Evolutionary conservation across 30 jellyfish, hydroid and myxozoan species (phyloP).

Genomic region (Aurelia coerulea): DNA sequence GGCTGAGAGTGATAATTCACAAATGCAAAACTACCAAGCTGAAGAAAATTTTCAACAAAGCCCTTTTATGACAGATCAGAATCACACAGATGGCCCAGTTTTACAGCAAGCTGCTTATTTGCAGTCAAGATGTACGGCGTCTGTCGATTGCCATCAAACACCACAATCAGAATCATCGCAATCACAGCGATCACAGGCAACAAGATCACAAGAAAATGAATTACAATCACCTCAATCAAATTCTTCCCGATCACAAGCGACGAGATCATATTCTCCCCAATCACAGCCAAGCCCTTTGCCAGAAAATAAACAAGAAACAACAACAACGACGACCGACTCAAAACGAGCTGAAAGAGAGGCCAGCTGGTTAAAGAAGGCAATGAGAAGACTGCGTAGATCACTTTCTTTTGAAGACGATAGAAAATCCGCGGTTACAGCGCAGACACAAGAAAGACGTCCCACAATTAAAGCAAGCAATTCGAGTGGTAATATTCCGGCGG

Average conservation of each 20-base stretch:
- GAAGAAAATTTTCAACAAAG: neutral
- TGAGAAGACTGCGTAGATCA: slow-evolving; percentile 53
- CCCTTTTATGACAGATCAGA: neutral
- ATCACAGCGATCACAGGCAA: neutral
- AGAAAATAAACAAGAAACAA: neutral
- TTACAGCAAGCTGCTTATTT: neutral
- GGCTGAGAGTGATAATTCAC: neutral
- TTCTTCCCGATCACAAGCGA: neutral
- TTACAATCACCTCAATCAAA: neutral
- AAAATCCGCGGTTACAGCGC: neutral
- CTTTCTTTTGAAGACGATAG: slow-evolving; percentile 47
- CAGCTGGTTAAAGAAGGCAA: slow-evolving; percentile 47
- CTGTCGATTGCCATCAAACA: neutral
- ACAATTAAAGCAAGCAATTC: neutral
- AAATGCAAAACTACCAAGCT: neutral
- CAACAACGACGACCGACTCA: neutral
- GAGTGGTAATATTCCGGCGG: slow-evolving; percentile 17
- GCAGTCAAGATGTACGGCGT: neutral
- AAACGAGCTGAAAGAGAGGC: slow-evolving; percentile 26
- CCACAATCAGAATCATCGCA: too few species aligned
- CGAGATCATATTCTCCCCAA: neutral
- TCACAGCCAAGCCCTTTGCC: neutral
- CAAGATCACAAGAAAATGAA: neutral
- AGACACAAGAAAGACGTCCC: neutral
- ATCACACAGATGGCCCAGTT: neutral